Conservation (phyloP, 2,113 vertebrate species). For the Centrocercus urophasianus region DNA sequence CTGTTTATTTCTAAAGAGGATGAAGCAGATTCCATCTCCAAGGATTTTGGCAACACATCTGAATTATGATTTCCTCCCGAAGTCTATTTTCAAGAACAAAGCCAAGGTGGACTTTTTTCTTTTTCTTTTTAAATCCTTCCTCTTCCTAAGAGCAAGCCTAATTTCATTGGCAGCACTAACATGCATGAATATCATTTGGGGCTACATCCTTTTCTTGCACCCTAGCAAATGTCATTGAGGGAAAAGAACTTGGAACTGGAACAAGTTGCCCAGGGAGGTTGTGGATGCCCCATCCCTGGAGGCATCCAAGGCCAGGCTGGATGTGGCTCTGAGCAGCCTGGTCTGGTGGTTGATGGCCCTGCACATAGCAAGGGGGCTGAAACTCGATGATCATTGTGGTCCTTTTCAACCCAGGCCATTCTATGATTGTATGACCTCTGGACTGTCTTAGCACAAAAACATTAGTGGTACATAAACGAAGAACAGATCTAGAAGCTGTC, state of each 20-base stretch:
- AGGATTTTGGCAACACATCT: slow-evolving; percentile 74
- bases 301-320: too few relatives aligned
- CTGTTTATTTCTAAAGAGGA: slow-evolving; percentile 70
- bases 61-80: slow-evolving; percentile 62
- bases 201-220: neutral
- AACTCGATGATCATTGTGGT: too few relatives aligned
- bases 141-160: neutral
- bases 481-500: neutral
- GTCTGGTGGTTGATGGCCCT: too few relatives aligned
- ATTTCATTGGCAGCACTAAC: neutral
- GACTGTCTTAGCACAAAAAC: neutral
- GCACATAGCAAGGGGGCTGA: too few relatives aligned
- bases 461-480: neutral
- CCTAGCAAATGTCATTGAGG: neutral
- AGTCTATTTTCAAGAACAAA: slow-evolving; percentile 70
- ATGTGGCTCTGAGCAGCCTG: too few relatives aligned
- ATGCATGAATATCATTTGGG: neutral
- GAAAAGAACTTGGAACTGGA: neutral
- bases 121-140: neutral
- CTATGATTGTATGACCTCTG: neutral
- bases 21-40: slow-evolving; percentile 70
- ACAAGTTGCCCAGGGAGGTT: too few relatives aligned
- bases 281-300: too few relatives aligned
- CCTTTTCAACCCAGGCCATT: too few relatives aligned
- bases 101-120: slow-evolving; percentile 4